These are phyloP conservation scores for Mastomys natalensis DNA, from an alignment of 2,113 vertebrate species.

Conservation along the genomic window DNA sequence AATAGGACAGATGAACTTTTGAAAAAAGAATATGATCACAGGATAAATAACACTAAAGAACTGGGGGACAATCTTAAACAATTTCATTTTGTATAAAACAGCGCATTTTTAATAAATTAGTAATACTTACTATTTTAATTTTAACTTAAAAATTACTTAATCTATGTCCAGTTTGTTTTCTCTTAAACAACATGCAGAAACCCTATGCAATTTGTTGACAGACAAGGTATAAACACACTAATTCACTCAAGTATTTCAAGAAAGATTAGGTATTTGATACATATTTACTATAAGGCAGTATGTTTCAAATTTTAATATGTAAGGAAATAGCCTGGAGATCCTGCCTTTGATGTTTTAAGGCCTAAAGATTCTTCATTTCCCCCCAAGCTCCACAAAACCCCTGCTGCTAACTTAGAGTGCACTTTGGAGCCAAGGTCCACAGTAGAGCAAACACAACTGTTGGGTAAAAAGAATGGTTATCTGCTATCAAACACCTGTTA, in stretches of 20 bases:
- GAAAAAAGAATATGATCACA: constrained; percentile 26
- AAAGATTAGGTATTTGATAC: neutral
- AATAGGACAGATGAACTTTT: constrained; percentile 55
- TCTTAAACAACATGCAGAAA: neutral
- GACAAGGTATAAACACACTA: neutral
- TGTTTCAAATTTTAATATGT: neutral
- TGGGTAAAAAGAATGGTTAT: neutral
- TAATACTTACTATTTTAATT: neutral
- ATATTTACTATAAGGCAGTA: neutral
- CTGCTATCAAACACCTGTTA: neutral
- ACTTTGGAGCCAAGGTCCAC: neutral
- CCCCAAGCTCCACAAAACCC: neutral
- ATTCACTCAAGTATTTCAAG: neutral
- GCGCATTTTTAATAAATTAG: neutral
- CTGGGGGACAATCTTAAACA: neutral
- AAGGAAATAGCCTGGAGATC: neutral
- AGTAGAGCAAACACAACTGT: neutral
- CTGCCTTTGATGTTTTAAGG: neutral
- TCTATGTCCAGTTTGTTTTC: neutral
- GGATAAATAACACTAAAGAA: constrained; percentile 46
- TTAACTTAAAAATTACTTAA: neutral
- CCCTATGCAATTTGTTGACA: neutral
- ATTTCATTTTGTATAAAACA: neutral
- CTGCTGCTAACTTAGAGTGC: neutral
- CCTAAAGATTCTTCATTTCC: neutral